Base-by-base conservation (phyloP, 2,113 vertebrate species). In the Sapajus apella region DNA sequence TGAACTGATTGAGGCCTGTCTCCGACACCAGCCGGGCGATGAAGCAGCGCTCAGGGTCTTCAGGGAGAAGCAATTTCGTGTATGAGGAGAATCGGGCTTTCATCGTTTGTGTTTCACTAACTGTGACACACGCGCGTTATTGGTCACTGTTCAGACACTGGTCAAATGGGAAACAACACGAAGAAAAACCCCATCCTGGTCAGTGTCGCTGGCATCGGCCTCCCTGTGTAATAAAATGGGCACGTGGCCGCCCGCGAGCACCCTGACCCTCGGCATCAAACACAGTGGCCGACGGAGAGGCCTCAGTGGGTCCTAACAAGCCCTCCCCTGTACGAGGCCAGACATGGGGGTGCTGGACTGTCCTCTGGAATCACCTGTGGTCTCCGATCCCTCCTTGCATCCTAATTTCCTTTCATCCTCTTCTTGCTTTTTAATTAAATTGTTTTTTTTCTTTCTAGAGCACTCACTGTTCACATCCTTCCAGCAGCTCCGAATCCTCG, bases 381-480 rank as follows among this genome's bases (percentile, higher is more conserved):
- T 8, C 27, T 58, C 70, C 6, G 7, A 14, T 13, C 18, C n/a
- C 20, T 17, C 27, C 27, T 23, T 30, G 23, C 25, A 4, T 64
- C 30, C 17, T 56, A 12, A 18, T 43, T 21, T 55, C 37, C 14
- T 5, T 17, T 20, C 30, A 17, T 27, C 21, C 30, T 21, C n/a
- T 8, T 58, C 27, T 64, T 32, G 61, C 27, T n/a, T 25, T 30
- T 9, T 6, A 35, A n/a, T 25, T 55, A 14, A 64, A 64, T 30
- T 12, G 11, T 21, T 2, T 40, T 23, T 52, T 52, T 23, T 52
- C 64, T n/a, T 21, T 61, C n/a, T 58, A 23, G 11, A 1, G 5
- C 35, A 2, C 18, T 27, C 35, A 0, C 18, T 20, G n/a, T 70
- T 6, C 5, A 0, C 6, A 3, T 11, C 32, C 30, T n/a, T n/a